Conservation (phyloP, 2,113 vertebrate genomes). For the Odocoileus hemionus region DNA sequence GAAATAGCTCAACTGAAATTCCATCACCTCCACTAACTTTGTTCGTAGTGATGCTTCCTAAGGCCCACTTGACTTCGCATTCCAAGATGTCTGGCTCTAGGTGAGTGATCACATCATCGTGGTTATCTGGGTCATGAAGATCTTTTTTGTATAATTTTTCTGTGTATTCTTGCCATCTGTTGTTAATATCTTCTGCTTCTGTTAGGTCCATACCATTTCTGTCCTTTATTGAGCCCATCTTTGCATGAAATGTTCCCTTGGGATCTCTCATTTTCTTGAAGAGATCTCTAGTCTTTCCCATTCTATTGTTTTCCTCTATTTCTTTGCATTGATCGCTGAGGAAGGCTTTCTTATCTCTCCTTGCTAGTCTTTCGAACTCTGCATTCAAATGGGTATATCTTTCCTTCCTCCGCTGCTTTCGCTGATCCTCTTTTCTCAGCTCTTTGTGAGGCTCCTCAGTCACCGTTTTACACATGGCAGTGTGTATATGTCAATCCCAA, state of each 20-base stretch:
- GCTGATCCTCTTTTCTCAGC: background rate
- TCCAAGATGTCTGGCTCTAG: background rate
- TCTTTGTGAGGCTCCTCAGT: background rate
- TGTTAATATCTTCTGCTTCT: background rate
- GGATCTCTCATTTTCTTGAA: background rate
- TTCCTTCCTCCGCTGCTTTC: background rate
- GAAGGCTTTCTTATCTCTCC: background rate
- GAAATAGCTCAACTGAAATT: background rate
- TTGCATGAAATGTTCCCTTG: background rate
- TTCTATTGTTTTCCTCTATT: background rate
- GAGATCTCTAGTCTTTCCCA: background rate
- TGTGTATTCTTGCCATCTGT: background rate
- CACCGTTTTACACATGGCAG: background rate
- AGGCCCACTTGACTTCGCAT: background rate
- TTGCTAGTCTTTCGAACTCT: background rate
- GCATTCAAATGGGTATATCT: background rate
- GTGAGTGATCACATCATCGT: background rate
- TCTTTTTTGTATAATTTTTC: background rate
- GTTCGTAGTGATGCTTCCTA: background rate
- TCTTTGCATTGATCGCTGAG: background rate
- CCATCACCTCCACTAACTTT: background rate
- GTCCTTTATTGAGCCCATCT: background rate
- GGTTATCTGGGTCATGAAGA: background rate
- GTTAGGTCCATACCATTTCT: background rate
- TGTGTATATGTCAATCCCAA: background rate